Base-by-base conservation (phyloP, 2,113 vertebrate genomes). In the Eolophus roseicapilla region DNA sequence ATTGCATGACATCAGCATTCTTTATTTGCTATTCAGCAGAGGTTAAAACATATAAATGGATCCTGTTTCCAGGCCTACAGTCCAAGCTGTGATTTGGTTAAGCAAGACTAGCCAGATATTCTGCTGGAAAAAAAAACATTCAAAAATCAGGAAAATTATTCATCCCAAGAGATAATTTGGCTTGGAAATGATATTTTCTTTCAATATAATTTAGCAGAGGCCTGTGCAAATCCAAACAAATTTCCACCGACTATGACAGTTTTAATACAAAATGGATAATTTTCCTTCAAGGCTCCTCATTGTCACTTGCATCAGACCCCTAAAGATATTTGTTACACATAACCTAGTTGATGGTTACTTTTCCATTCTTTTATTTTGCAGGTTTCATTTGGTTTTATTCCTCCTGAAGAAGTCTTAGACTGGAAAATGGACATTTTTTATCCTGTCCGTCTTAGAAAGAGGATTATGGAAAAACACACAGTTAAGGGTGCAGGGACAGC, bases 81-180 rank as follows among this genome's bases (percentile, higher is more conserved):
- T 92, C 91, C 94, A 94, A 97, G 65, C 18, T 78, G 91, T 78
- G 86, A 92, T 96, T 96, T 75, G 62, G 89, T 96, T 86, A 85
- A 91, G 65, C 10, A 78, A 91, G 50, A 76, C 2, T 50, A 62
- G 88, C 91, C 91, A 95, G 86, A 89, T 95, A 92, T 93, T 92
- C 44, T 92, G 46, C 69, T 92, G 94, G 83, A 95, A 93, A 91
- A 92, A 71, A 53, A n/a, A n/a, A n/a, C 95, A 95, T 71, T 86
- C 62, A 87, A 95, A 59, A 96, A 96, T 96, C 91, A 93, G 55
- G 80, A 75, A 95, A 94, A 95, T 95, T 86, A 93, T 85, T 95
- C 86, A 77, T 77, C 77, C 55, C 88, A 86, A 46, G 73, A 86
- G 69, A 95, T 60, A 50, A 91, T 84, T 93, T 93, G 91, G 46